phyloP scores from a whole-genome alignment of 1,140 invertebrate genomes.

The Heliconius melpomene region DNA sequence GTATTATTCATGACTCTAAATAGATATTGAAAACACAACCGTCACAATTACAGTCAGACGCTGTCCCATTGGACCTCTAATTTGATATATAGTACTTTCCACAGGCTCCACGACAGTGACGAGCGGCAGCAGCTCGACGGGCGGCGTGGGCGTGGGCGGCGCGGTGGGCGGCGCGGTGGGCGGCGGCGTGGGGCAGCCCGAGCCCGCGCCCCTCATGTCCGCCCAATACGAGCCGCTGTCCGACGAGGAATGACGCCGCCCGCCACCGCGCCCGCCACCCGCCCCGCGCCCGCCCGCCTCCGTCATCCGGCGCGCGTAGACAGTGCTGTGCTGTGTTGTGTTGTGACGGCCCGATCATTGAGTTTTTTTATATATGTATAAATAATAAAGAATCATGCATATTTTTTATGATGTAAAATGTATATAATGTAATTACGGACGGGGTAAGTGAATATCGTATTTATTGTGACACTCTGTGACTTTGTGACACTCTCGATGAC shows the following conservation, averaged over 20 bases:
- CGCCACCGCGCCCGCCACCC: slow-evolving; percentile 41
- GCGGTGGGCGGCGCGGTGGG: slow-evolving; percentile 18
- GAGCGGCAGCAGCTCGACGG: background rate
- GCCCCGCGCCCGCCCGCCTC: slow-evolving; percentile 80
- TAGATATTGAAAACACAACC: too few species aligned
- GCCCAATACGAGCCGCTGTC: slow-evolving; percentile 93
- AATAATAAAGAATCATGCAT: background rate
- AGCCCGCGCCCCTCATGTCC: slow-evolving; percentile 90
- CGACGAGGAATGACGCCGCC: slow-evolving; percentile 89
- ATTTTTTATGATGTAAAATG: slow-evolving; percentile 14
- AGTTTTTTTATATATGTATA: background rate
- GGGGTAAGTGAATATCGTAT: slow-evolving; percentile 12
- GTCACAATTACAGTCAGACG: too few species aligned
- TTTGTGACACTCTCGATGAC: background rate
- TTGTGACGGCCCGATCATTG: background rate
- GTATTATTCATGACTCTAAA: too few species aligned
- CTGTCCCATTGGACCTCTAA: too few species aligned
- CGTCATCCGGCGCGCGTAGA: slow-evolving; percentile 60
- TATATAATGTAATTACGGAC: slow-evolving; percentile 6
- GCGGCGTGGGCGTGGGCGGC: slow-evolving; percentile 20
- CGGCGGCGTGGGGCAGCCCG: slow-evolving; percentile 67
- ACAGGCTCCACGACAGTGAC: slow-evolving; percentile 2
- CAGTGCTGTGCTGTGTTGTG: too few species aligned
- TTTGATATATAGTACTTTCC: background rate
- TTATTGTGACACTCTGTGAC: slow-evolving; percentile 12